Percentiles rank a stretch among this genome's conserved stretches.
Evolutionary conservation across 1,140 invertebrate genomes (phyloP).

Genomic region (Diabrotica virgifera): DNA sequence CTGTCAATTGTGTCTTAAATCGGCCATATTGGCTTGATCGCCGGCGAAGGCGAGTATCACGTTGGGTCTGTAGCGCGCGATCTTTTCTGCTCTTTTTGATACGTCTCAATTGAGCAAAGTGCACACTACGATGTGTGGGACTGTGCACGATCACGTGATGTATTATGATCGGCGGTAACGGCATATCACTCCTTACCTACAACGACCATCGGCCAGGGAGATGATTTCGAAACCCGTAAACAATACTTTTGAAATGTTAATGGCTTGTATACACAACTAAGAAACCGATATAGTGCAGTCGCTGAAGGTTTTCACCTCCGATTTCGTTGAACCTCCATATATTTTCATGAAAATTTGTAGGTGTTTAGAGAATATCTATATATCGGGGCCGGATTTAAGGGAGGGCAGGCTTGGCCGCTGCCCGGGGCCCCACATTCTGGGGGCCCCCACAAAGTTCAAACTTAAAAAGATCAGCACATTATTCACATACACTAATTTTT

Average conservation of each 20-base stretch:
- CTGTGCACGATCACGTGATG: slow-evolving; percentile 14
- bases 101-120: slow-evolving; percentile 23
- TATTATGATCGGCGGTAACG: slow-evolving; percentile 18
- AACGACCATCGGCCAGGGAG: slow-evolving; percentile 19
- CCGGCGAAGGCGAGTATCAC: not conserved
- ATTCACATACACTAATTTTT: no score
- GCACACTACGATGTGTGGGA: slow-evolving; percentile 18
- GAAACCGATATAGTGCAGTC: no score
- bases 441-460: no score
- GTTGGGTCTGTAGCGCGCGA: not conserved
- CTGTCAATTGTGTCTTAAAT: not conserved
- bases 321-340: no score
- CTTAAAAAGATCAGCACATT: no score
- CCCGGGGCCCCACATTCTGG: no score
- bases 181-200: slow-evolving; percentile 29
- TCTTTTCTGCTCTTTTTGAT: slow-evolving; percentile 4
- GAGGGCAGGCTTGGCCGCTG: no score
- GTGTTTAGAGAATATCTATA: no score
- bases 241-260: slow-evolving; percentile 30
- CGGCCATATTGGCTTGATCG: not conserved
- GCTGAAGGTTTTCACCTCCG: no score
- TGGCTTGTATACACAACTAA: slow-evolving; percentile 6
- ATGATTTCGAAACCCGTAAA: slow-evolving; percentile 29
- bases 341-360: no score
- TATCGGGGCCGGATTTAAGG: no score